Percentiles rank a stretch among this genome's conserved stretches.
Evolutionary conservation across 2,113 vertebrate genomes (phyloP).

Genomic region (Vimba vimba): DNA sequence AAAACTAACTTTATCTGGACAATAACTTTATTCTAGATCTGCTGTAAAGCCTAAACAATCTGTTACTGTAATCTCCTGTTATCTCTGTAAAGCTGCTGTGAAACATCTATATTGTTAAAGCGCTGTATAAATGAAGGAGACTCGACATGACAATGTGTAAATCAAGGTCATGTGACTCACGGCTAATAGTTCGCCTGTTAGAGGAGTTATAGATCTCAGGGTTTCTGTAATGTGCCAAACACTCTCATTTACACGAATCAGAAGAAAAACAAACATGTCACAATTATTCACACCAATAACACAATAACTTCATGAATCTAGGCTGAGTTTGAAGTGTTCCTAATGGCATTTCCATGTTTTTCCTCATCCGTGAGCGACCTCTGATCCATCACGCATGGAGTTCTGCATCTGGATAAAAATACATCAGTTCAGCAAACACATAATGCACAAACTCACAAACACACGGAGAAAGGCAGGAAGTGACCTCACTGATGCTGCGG

Average conservation of each 20-base stretch:
- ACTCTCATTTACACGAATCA: neutral
- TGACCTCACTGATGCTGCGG: constrained; percentile 8
- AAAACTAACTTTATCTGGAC: too few relatives aligned
- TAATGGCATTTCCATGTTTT: neutral
- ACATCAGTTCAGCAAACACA: neutral
- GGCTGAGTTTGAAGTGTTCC: neutral
- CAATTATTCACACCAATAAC: neutral
- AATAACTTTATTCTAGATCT: too few relatives aligned
- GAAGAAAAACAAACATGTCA: neutral
- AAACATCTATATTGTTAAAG: too few relatives aligned
- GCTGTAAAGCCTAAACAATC: too few relatives aligned
- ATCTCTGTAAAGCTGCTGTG: too few relatives aligned
- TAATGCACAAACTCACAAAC: neutral
- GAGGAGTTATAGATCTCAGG: neutral
- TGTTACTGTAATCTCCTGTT: too few relatives aligned
- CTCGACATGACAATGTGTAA: too few relatives aligned
- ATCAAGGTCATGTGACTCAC: neutral
- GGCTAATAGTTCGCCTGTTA: neutral
- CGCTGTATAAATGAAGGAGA: too few relatives aligned
- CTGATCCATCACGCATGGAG: neutral
- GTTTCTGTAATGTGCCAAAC: neutral
- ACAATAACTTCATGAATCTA: neutral
- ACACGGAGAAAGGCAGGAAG: neutral
- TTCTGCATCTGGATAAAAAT: constrained; percentile 33
- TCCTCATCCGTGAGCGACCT: neutral